Conservation (phyloP, 2,797 vertebrate genomes). For the Siniperca undulata region DNA sequence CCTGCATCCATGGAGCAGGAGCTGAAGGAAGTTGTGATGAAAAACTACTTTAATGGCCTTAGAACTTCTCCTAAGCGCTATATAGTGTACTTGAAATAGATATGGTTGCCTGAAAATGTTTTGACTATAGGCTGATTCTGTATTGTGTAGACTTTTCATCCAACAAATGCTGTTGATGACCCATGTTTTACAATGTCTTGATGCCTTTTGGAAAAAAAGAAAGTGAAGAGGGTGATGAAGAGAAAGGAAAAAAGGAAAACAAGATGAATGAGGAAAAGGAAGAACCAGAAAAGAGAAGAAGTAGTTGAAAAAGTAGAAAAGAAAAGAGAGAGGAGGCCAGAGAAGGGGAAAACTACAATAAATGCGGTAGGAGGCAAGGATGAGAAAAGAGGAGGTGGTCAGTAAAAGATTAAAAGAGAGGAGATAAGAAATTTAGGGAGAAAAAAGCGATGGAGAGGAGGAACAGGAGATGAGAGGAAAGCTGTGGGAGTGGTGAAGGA, state of each 20-base stretch:
- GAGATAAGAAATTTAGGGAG: slow-evolving; percentile 32
- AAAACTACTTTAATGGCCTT: slow-evolving; percentile 11
- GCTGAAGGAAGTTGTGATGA: neutral
- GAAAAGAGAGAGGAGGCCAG: neutral
- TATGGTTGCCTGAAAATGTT: neutral
- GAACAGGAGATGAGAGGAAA: slow-evolving; percentile 40
- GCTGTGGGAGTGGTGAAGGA: slow-evolving; percentile 46
- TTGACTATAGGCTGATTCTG: neutral
- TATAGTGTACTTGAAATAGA: neutral
- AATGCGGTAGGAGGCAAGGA: neutral
- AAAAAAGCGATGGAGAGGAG: slow-evolving; percentile 12
- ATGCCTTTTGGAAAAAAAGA: neutral
- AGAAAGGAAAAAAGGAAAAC: neutral
- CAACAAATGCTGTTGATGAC: slow-evolving; percentile 12
- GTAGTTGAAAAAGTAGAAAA: neutral
- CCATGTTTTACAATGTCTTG: neutral
- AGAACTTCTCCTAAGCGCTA: neutral
- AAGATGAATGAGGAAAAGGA: neutral
- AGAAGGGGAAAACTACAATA: neutral
- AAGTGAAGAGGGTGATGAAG: neutral
- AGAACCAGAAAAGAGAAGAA: neutral
- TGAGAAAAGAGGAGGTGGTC: slow-evolving; percentile 21
- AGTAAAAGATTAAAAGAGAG: slow-evolving; percentile 29
- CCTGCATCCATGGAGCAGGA: neutral
- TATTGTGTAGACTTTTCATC: neutral